phyloP scores from a whole-genome alignment of 2,797 vertebrate species.

The Sebastes taczanowskii region DNA sequence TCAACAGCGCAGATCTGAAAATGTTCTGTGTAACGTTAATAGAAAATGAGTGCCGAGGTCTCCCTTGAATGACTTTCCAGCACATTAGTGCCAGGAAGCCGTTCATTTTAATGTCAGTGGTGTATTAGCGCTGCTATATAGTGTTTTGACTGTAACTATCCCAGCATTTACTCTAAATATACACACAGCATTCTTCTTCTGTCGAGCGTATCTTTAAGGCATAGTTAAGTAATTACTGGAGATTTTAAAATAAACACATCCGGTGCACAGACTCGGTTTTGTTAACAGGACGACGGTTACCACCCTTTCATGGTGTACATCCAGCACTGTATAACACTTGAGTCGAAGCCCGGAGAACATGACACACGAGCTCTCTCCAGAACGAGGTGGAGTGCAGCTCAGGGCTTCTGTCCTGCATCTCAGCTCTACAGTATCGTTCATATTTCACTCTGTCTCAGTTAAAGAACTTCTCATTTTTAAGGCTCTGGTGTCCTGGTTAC shows the following conservation, averaged over 20 bases:
- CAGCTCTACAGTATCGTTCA: slow-evolving; percentile 35
- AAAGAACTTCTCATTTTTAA: slow-evolving; percentile 41
- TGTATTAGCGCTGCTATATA: slow-evolving; percentile 69
- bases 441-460: slow-evolving; percentile 56
- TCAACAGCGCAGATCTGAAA: slow-evolving; percentile 54
- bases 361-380: slow-evolving; percentile 51
- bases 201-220: slow-evolving; percentile 70
- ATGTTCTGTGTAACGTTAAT: slow-evolving; percentile 76
- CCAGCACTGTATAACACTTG: slow-evolving; percentile 61
- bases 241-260: slow-evolving; percentile 79
- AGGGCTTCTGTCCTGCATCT: slow-evolving; percentile 46
- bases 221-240: slow-evolving; percentile 78
- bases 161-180: slow-evolving; percentile 78
- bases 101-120: slow-evolving; percentile 76
- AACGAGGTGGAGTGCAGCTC: slow-evolving; percentile 43
- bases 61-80: slow-evolving; percentile 74
- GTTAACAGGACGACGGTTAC: slow-evolving; percentile 62
- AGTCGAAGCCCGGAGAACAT: slow-evolving; percentile 49
- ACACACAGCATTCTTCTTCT: slow-evolving; percentile 73
- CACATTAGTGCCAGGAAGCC: slow-evolving; percentile 78
- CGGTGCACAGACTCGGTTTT: slow-evolving; percentile 62
- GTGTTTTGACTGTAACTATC: slow-evolving; percentile 76
- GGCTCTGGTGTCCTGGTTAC: slow-evolving; percentile 42
- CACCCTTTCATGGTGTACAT: slow-evolving; percentile 61
- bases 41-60: slow-evolving; percentile 71